A percentile compares a stretch with the other conserved stretches of the same genome.
These are phyloP conservation scores for Silurus meridionalis DNA, from an alignment of 2,113 vertebrate species.

Conservation along the genomic window DNA sequence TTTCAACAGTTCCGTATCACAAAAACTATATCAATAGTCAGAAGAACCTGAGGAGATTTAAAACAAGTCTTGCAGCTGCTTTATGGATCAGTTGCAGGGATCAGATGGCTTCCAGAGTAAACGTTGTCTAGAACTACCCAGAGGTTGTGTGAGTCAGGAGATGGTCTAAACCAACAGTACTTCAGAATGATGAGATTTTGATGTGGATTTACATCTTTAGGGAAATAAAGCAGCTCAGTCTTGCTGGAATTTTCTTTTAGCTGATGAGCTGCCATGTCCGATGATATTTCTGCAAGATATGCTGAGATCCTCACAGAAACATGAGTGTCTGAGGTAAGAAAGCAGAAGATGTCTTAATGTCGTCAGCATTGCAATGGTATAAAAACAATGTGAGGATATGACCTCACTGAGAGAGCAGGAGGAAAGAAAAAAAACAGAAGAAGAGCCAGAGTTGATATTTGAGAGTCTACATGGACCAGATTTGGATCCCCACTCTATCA, in stretches of 20 bases:
- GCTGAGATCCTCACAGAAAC: background rate
- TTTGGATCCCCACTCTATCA: background rate
- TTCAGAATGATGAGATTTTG: background rate
- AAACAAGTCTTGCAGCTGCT: background rate
- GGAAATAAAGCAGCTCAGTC: background rate
- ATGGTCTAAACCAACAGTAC: background rate
- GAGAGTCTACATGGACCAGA: background rate
- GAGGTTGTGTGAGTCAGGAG: background rate
- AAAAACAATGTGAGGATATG: background rate
- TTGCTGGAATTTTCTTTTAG: background rate
- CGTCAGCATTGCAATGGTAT: background rate
- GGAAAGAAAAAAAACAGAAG: background rate
- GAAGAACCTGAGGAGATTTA: background rate
- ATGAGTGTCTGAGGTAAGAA: background rate
- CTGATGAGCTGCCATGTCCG: background rate
- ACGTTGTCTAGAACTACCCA: background rate
- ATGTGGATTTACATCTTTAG: background rate
- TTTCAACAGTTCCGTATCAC: background rate
- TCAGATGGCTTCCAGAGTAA: background rate
- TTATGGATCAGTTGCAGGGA: background rate
- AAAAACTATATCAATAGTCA: background rate
- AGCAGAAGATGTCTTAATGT: background rate
- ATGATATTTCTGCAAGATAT: background rate
- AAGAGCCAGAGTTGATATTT: background rate
- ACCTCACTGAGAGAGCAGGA: background rate